Percentiles rank a stretch among this genome's conserved stretches.
Evolutionary conservation across 2,113 vertebrate genomes (phyloP).

Genomic region (Myiozetetes cayanensis): DNA sequence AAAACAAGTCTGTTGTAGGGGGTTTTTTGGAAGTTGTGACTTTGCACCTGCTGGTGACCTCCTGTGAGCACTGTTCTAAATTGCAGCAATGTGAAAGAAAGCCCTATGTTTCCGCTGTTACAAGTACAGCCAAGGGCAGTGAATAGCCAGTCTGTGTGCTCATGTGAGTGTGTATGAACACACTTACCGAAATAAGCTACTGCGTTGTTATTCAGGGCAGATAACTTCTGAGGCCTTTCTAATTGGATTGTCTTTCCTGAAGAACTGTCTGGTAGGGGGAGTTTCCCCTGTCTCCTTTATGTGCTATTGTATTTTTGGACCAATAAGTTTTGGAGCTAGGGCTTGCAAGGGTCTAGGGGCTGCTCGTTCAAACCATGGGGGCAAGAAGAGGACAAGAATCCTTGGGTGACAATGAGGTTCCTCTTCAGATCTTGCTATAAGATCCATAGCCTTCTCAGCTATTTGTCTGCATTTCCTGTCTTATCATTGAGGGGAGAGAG

Average conservation of each 20-base stretch:
- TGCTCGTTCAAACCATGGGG: background rate
- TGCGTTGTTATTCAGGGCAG: background rate
- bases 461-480: background rate
- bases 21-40: background rate
- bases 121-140: background rate
- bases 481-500: background rate
- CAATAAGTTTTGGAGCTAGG: background rate
- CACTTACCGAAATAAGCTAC: background rate
- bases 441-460: background rate
- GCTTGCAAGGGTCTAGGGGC: background rate
- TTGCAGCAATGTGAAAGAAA: background rate
- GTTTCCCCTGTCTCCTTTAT: background rate
- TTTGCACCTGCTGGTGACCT: slow-evolving; percentile 5
- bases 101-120: background rate
- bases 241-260: background rate
- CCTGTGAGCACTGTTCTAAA: background rate
- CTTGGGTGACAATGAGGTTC: background rate
- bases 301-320: background rate
- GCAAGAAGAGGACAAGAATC: background rate
- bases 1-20: background rate
- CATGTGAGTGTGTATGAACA: fast-evolving
- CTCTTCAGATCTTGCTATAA: fast-evolving
- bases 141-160: background rate
- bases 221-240: background rate
- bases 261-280: background rate